phyloP scores from a whole-genome alignment of 2,888 invertebrate species.

The Eremobia ochroleuca region DNA sequence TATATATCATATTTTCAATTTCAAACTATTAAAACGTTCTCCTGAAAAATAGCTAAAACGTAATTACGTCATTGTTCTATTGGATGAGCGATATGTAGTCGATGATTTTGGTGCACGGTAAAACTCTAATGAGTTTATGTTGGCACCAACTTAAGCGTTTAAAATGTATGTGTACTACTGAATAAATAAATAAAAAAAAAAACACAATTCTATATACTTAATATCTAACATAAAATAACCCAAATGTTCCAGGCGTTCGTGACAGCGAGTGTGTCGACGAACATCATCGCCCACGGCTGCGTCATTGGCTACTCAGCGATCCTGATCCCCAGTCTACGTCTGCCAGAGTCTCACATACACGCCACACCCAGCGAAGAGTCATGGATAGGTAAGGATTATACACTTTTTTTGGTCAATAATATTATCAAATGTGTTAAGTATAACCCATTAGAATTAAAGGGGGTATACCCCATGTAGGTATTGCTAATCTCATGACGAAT shows the following conservation, averaged over 20 bases:
- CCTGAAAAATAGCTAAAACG: too few relatives aligned
- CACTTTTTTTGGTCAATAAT: not conserved
- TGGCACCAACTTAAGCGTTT: too few relatives aligned
- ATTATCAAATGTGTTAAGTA: not conserved
- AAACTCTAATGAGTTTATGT: too few relatives aligned
- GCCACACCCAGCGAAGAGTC: constrained; percentile 89
- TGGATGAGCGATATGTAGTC: too few relatives aligned
- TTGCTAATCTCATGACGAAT: not conserved
- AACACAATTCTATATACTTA: not conserved
- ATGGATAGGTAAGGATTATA: constrained; percentile 88
- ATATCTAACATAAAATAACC: not conserved
- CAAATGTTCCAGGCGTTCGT: constrained; percentile 81
- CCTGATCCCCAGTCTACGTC: constrained; percentile 90
- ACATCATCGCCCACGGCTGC: constrained; percentile 85
- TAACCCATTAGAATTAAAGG: too few relatives aligned
- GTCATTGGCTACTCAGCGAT: constrained; percentile 92
- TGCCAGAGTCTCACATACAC: constrained; percentile 82
- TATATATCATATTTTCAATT: too few relatives aligned
- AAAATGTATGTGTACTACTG: too few relatives aligned
- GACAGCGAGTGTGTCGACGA: constrained; percentile 83
- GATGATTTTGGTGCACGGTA: too few relatives aligned
- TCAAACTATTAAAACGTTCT: too few relatives aligned
- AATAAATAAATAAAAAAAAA: too few relatives aligned
- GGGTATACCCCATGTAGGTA: too few relatives aligned
- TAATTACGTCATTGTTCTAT: too few relatives aligned